A percentile compares a stretch with the other conserved stretches of the same genome.
Evolutionary conservation across 30 jellyfish, hydroid and myxozoan genomes (phyloP).

Genomic region (Pelagia noctiluca): DNA sequence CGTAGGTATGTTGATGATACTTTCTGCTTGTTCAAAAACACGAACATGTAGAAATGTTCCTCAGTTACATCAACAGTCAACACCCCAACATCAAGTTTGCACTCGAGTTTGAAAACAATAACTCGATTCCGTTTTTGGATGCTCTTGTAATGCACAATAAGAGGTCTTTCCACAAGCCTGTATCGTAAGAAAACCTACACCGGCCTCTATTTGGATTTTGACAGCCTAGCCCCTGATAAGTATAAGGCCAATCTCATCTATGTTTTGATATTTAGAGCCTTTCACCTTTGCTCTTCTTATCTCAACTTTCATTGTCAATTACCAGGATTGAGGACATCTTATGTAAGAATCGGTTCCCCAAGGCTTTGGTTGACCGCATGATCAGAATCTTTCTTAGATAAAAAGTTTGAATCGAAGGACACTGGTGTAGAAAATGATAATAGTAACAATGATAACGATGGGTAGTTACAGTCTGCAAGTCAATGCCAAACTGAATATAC

Average conservation of each 20-base stretch:
- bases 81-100: conserved; percentile 54
- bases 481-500: conserved; percentile 4
- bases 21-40: conserved; percentile 33
- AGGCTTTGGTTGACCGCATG: too few relatives aligned
- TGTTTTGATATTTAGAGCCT: too few relatives aligned
- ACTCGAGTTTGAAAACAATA: conserved; percentile 24
- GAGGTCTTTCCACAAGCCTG: conserved; percentile 24
- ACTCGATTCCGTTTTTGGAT: conserved; percentile 40
- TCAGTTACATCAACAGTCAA: conserved; percentile 8
- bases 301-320: conserved; percentile 17
- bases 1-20: conserved; percentile 68
- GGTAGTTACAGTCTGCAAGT: conserved; percentile 12
- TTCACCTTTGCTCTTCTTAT: too few relatives aligned
- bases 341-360: background rate
- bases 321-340: background rate
- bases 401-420: too few relatives aligned
- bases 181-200: conserved; percentile 41
- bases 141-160: background rate
- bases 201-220: conserved; percentile 22
- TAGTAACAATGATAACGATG: background rate
- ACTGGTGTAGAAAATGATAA: too few relatives aligned
- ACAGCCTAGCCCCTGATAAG: conserved; percentile 26
- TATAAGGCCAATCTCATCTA: background rate
- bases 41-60: conserved; percentile 22
- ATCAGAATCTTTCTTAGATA: too few relatives aligned